Percentiles rank a stretch among this genome's conserved stretches.
Evolutionary conservation across 2,113 vertebrate species (phyloP).

Genomic region (Carollia perspicillata): DNA sequence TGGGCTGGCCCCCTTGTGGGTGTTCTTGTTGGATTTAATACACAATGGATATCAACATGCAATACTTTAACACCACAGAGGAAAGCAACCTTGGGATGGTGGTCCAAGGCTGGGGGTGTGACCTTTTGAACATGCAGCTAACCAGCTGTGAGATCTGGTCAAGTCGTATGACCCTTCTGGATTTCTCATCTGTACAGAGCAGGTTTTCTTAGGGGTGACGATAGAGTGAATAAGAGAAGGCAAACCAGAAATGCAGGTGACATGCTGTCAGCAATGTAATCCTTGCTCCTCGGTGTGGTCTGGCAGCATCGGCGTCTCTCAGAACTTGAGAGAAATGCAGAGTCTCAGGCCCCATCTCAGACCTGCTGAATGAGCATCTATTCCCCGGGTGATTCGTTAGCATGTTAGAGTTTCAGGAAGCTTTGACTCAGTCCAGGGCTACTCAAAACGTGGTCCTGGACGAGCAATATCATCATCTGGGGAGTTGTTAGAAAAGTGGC

Average conservation of each 20-base stretch:
- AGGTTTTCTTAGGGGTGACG: neutral
- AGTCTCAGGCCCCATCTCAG: neutral
- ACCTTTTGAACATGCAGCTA: neutral
- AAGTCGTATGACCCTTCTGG: neutral
- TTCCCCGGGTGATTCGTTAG: neutral
- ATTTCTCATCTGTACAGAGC: neutral
- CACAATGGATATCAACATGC: neutral
- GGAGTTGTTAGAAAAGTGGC: neutral
- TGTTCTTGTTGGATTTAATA: neutral
- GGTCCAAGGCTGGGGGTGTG: fast-evolving
- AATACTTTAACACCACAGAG: neutral
- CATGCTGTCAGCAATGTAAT: fast-evolving
- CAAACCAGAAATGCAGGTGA: too few species aligned
- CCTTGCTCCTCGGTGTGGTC: neutral
- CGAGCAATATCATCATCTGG: neutral
- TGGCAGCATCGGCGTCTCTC: neutral
- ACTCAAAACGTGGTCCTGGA: neutral
- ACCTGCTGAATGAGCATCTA: neutral
- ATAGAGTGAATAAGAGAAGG: neutral
- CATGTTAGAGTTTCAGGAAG: neutral
- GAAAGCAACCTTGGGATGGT: neutral
- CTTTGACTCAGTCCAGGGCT: neutral
- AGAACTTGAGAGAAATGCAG: neutral
- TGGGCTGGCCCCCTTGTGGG: neutral
- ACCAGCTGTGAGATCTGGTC: neutral